phyloP scores from a whole-genome alignment of 1,140 invertebrate species.

The Oreohelix idahoensis region DNA sequence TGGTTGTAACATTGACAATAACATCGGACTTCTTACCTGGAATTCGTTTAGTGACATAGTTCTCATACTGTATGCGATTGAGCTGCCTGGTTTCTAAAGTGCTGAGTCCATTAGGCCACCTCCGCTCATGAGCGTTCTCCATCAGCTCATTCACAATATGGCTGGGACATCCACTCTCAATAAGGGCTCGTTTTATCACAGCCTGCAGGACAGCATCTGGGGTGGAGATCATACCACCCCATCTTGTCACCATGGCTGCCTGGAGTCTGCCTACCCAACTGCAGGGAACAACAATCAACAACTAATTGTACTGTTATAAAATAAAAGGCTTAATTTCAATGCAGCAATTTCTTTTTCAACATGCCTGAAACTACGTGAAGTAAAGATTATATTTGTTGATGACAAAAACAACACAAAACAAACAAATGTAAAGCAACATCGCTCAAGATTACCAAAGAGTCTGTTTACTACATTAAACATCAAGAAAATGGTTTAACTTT shows the following conservation, averaged over 20 bases:
- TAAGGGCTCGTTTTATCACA: constrained; percentile 88
- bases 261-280: constrained; percentile 89
- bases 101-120: constrained; percentile 92
- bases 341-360: too few species aligned
- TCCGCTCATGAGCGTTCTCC: constrained; percentile 96
- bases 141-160: constrained; percentile 95
- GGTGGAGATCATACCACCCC: constrained; percentile 98
- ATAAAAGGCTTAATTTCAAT: too few species aligned
- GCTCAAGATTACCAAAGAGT: too few species aligned
- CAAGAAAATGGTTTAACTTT: too few species aligned
- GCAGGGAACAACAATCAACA: too few species aligned
- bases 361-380: too few species aligned
- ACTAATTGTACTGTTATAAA: too few species aligned
- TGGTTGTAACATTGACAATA: too few species aligned
- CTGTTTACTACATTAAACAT: too few species aligned
- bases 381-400: too few species aligned
- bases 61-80: constrained; percentile 92
- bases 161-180: constrained; percentile 87
- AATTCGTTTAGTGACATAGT: constrained; percentile 93
- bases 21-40: constrained; percentile 78
- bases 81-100: constrained; percentile 92
- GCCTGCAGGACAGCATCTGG: constrained; percentile 91
- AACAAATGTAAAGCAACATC: too few species aligned
- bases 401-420: too few species aligned
- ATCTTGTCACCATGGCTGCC: constrained; percentile 91